Conservation (phyloP, 2,113 vertebrate species). For the Nycticebus coucang region DNA sequence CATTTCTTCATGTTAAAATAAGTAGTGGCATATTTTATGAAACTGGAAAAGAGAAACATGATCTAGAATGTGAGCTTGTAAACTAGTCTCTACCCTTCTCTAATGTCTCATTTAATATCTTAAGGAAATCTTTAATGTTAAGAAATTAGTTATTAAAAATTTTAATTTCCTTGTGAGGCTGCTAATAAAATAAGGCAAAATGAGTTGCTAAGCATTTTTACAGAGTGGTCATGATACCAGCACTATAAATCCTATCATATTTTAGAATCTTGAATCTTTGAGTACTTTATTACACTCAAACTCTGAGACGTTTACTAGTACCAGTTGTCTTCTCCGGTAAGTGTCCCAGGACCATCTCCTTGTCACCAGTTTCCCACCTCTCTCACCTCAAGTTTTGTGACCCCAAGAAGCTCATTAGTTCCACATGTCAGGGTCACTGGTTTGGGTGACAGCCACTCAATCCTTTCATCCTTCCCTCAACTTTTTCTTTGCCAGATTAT, state of each 20-base stretch:
- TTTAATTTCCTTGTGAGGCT: slow-evolving; percentile 48
- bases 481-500: not conserved
- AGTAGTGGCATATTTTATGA: not conserved
- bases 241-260: not conserved
- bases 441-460: not conserved
- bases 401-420: not conserved
- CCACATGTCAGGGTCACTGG: not conserved
- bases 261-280: not conserved
- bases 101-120: not conserved
- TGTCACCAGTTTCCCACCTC: not conserved
- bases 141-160: slow-evolving; percentile 61
- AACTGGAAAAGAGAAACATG: not conserved
- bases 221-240: not conserved
- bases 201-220: slow-evolving; percentile 54
- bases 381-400: not conserved
- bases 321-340: not conserved
- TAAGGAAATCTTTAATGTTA: slow-evolving; percentile 42
- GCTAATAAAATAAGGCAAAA: slow-evolving; percentile 42
- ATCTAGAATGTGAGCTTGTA: not conserved
- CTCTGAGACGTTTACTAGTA: not conserved
- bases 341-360: not conserved
- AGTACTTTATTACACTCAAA: not conserved
- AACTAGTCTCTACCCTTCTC: slow-evolving; percentile 27
- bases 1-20: slow-evolving; percentile 32
- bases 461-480: not conserved